These are phyloP conservation scores for Cantharis nigra DNA, from an alignment of 2,888 invertebrate species.

Conservation along the genomic window DNA sequence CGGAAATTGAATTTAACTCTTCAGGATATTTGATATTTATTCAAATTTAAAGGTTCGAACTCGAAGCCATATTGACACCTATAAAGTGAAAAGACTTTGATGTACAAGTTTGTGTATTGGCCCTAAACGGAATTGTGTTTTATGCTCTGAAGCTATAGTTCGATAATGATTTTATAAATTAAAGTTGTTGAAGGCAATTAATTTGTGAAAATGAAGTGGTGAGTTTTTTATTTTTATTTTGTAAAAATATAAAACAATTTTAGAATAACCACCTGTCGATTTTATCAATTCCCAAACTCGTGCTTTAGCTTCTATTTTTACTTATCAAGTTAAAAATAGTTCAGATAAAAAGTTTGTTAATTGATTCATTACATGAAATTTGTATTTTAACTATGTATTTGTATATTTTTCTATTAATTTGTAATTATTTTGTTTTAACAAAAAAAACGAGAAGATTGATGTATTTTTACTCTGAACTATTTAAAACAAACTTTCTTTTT, in stretches of 20 bases:
- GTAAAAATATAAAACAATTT: background rate
- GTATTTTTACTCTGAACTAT: background rate
- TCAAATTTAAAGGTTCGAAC: background rate
- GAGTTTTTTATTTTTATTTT: background rate
- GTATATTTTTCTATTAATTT: background rate
- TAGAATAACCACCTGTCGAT: background rate
- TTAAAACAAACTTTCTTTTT: background rate
- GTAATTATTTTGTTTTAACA: background rate
- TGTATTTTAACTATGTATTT: background rate
- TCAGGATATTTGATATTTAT: background rate
- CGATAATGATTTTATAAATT: background rate
- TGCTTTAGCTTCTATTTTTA: background rate
- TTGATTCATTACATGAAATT: background rate
- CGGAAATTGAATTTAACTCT: background rate
- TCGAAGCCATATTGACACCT: background rate
- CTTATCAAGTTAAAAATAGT: background rate
- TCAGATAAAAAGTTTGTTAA: background rate
- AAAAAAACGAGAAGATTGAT: background rate
- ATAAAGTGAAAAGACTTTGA: background rate
- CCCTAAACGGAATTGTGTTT: background rate
- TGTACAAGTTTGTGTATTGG: background rate
- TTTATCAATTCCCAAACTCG: background rate
- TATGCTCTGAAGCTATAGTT: background rate
- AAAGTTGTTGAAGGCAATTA: background rate
- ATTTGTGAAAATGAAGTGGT: background rate